Percentiles rank a stretch among this genome's conserved stretches.
phyloP scores from a whole-genome alignment of 2,888 invertebrate species.

The Neoitamus cyanurus region DNA sequence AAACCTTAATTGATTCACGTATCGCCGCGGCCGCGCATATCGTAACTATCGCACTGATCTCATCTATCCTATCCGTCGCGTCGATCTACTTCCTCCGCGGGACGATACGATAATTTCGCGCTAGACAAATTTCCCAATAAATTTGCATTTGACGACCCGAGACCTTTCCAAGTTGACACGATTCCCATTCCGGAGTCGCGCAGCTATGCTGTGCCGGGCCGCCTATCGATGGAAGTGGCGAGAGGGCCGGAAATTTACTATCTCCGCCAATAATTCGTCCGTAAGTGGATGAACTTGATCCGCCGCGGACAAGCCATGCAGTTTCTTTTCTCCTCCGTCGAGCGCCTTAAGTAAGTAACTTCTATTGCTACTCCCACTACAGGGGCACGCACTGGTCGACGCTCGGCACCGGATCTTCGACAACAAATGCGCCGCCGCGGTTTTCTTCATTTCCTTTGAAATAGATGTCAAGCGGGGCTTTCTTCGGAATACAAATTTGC shows the following conservation, averaged over 20 bases:
- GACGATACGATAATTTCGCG: conserved; percentile 32
- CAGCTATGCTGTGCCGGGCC: not conserved
- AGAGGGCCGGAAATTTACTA: conserved; percentile 18
- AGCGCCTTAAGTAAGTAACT: not conserved
- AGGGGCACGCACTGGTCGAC: not conserved
- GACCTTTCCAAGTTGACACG: conserved; percentile 30
- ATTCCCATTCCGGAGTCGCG: not conserved
- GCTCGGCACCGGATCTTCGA: not conserved
- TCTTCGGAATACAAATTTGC: conserved; percentile 30
- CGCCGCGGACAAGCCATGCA: not conserved
- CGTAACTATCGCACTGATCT: not conserved
- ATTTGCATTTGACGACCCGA: conserved; percentile 22
- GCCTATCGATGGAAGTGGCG: not conserved
- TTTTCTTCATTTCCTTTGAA: conserved; percentile 16
- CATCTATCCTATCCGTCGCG: not conserved
- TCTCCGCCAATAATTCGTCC: conserved; percentile 12
- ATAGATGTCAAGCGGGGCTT: conserved; percentile 39
- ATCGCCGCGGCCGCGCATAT: not conserved
- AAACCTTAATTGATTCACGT: conserved; percentile 43
- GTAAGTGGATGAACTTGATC: conserved; percentile 30
- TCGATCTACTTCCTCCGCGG: conserved; percentile 14
- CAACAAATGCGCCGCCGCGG: not conserved
- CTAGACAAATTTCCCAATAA: conserved; percentile 40
- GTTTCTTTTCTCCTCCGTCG: conserved; percentile 16
- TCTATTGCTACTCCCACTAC: not conserved